phyloP scores from a whole-genome alignment of 2,797 vertebrate species.

The Darevskia mixta region DNA sequence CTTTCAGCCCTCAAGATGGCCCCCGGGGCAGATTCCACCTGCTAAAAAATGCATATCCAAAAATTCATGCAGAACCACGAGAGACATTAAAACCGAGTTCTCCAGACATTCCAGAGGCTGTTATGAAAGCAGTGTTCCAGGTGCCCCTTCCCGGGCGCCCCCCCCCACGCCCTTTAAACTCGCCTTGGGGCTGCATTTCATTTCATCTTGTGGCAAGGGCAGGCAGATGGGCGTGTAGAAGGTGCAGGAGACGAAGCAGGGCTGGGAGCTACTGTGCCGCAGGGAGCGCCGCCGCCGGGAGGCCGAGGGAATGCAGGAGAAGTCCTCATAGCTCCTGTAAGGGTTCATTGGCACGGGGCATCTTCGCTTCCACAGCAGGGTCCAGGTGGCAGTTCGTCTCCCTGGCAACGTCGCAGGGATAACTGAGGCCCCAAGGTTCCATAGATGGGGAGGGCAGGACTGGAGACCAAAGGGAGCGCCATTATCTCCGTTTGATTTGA shows the following conservation, averaged over 20 bases:
- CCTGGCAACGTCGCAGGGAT: background rate
- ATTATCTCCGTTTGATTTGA: too few relatives aligned
- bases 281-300: background rate
- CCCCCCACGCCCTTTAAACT: background rate
- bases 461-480: background rate
- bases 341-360: conserved; percentile 33
- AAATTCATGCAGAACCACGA: background rate
- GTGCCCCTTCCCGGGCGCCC: background rate
- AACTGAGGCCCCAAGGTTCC: conserved; percentile 10
- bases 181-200: conserved; percentile 5
- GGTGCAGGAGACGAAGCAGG: conserved; percentile 39
- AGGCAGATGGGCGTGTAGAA: conserved; percentile 39
- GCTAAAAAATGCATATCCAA: background rate
- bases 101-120: background rate
- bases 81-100: background rate
- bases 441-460: too few relatives aligned
- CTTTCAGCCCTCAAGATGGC: background rate
- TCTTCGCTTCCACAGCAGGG: conserved; percentile 12
- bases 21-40: background rate
- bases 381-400: conserved; percentile 26
- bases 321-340: conserved; percentile 41
- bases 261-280: conserved; percentile 17
- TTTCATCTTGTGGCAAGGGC: background rate
- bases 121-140: background rate
- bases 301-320: background rate